Percentiles rank a stretch among this genome's conserved stretches.
phyloP scores from a whole-genome alignment of 2,113 vertebrate species.

The Cephalopterus ornatus region DNA sequence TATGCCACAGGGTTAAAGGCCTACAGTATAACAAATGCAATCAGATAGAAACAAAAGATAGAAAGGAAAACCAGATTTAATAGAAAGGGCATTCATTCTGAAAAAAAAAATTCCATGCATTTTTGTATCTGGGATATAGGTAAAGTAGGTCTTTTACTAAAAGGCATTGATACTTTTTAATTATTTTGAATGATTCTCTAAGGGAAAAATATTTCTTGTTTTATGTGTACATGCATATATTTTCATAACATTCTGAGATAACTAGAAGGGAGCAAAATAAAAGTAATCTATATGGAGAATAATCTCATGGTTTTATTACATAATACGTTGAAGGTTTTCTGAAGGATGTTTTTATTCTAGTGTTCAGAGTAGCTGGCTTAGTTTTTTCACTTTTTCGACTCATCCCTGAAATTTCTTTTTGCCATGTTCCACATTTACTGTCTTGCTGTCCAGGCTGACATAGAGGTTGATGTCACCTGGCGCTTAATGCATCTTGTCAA shows the following conservation, averaged over 20 bases:
- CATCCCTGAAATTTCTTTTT: background rate
- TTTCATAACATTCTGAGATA: background rate
- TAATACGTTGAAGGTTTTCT: background rate
- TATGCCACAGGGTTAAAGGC: slow-evolving; percentile 72
- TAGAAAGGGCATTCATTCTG: background rate
- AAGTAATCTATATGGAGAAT: background rate
- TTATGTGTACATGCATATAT: background rate
- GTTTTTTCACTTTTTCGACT: background rate
- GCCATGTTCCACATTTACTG: background rate
- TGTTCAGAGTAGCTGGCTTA: background rate
- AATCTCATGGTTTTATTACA: background rate
- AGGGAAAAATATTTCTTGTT: background rate
- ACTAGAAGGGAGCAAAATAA: background rate
- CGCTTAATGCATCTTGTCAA: background rate
- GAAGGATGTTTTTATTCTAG: background rate
- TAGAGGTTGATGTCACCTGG: background rate
- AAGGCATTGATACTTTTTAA: background rate
- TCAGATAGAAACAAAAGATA: slow-evolving; percentile 56
- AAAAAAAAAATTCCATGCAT: background rate
- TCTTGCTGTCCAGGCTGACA: background rate
- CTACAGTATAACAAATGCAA: slow-evolving; percentile 46
- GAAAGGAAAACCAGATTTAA: slow-evolving; percentile 36
- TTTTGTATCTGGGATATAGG: background rate
- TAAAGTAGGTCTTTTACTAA: background rate
- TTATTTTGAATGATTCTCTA: background rate